Evolutionary conservation across 2,113 vertebrate genomes (phyloP).

Genomic region (Engystomops pustulosus): DNA sequence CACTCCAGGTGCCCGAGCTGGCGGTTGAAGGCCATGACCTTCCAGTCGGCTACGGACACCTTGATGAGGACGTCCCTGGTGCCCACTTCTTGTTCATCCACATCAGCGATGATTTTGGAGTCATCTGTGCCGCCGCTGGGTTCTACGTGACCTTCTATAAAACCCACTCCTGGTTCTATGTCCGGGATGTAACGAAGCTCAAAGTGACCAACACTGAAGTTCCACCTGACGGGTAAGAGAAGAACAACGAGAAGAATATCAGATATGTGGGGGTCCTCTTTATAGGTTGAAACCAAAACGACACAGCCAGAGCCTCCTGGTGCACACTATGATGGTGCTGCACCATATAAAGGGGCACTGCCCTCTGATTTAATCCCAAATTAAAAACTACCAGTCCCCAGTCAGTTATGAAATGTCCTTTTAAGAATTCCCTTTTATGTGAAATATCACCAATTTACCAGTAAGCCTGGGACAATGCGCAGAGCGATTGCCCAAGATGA

Average conservation of each 20-base stretch:
- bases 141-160: slow-evolving; percentile 85
- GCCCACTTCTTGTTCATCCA: slow-evolving; percentile 79
- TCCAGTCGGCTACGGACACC: slow-evolving; percentile 95
- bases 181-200: slow-evolving; percentile 91
- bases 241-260: background rate
- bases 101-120: slow-evolving; percentile 84
- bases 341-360: too few species aligned
- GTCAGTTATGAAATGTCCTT: too few species aligned
- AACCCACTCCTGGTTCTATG: slow-evolving; percentile 80
- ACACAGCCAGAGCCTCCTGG: too few species aligned
- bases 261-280: too few species aligned
- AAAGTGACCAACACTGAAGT: slow-evolving; percentile 98
- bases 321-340: too few species aligned
- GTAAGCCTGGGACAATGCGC: too few species aligned
- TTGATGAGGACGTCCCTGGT: slow-evolving; percentile 90
- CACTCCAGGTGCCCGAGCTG: slow-evolving; percentile 88
- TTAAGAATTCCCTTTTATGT: too few species aligned
- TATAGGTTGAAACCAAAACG: too few species aligned
- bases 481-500: too few species aligned
- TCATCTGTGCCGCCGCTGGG: slow-evolving; percentile 76
- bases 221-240: slow-evolving; percentile 81
- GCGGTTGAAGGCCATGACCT: slow-evolving; percentile 93
- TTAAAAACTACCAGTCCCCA: too few species aligned
- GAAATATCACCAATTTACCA: too few species aligned
- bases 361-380: too few species aligned